Conservation (phyloP, 2,888 invertebrate genomes). For the Nasonovia ribisnigri region DNA sequence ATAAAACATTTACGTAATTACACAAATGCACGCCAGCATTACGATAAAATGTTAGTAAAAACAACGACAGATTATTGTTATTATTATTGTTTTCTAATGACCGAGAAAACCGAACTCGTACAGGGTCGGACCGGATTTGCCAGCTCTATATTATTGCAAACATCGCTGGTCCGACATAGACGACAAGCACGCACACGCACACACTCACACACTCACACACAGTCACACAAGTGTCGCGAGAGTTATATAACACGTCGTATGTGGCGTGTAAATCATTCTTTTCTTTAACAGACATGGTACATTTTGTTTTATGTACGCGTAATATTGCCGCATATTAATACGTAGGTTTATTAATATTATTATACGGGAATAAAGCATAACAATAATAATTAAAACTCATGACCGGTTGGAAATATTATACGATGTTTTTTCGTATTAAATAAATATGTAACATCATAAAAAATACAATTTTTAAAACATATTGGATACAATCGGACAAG, state of each 20-base stretch:
- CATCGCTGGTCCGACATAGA: background rate
- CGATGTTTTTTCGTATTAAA: background rate
- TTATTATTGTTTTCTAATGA: conserved; percentile 9
- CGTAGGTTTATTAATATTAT: background rate
- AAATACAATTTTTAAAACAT: no score
- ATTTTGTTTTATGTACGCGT: background rate
- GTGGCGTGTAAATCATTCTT: background rate
- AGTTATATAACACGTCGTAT: background rate
- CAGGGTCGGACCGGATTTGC: background rate
- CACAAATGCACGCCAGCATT: background rate
- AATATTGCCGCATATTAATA: no score
- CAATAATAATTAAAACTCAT: background rate
- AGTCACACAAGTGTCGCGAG: background rate
- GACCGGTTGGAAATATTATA: conserved; percentile 14
- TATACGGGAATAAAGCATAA: background rate
- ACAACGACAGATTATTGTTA: background rate
- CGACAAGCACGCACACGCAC: background rate
- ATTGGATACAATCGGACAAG: no score
- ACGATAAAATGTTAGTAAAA: background rate
- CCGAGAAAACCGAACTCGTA: background rate
- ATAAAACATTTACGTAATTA: background rate
- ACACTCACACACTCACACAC: no score
- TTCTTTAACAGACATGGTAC: background rate
- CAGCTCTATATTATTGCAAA: background rate
- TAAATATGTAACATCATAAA: background rate